phyloP scores from a whole-genome alignment of 2,888 invertebrate species.

The Acrocyrtus sp. region DNA sequence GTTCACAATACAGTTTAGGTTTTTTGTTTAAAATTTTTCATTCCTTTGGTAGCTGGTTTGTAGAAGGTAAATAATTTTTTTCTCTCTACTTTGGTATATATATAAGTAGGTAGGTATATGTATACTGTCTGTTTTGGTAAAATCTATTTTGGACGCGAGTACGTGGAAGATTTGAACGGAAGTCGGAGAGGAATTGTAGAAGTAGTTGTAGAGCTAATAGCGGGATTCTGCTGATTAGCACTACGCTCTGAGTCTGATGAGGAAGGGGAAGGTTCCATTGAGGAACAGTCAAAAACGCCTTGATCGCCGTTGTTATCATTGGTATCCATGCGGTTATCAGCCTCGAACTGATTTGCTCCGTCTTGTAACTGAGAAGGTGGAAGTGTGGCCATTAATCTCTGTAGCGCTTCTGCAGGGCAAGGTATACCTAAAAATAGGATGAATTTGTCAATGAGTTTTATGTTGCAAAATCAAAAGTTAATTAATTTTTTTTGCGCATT shows the following conservation, averaged over 20 bases:
- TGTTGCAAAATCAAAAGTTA: no score
- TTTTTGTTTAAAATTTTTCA: no score
- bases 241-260: slow-evolving; percentile 5
- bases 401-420: slow-evolving; percentile 29
- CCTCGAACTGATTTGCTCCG: background rate
- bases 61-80: no score
- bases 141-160: no score
- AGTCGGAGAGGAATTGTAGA: slow-evolving; percentile 10
- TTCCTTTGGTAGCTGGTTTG: no score
- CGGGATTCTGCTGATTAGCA: slow-evolving; percentile 16
- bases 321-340: slow-evolving; percentile 24
- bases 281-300: slow-evolving; percentile 39
- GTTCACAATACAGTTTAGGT: no score
- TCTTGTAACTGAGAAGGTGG: slow-evolving; percentile 13
- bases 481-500: no score
- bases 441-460: no score
- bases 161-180: slow-evolving; percentile 38
- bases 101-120: no score
- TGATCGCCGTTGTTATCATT: slow-evolving; percentile 23
- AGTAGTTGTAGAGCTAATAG: slow-evolving; percentile 32
- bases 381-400: slow-evolving; percentile 44
- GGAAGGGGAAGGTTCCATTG: background rate
- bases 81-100: no score
- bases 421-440: slow-evolving; percentile 37
- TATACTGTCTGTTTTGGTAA: no score